Percentiles rank a stretch among this genome's conserved stretches.
These are phyloP conservation scores for Tigriopus japonicus DNA, from an alignment of 1,140 invertebrate genomes.

Conservation along the genomic window DNA sequence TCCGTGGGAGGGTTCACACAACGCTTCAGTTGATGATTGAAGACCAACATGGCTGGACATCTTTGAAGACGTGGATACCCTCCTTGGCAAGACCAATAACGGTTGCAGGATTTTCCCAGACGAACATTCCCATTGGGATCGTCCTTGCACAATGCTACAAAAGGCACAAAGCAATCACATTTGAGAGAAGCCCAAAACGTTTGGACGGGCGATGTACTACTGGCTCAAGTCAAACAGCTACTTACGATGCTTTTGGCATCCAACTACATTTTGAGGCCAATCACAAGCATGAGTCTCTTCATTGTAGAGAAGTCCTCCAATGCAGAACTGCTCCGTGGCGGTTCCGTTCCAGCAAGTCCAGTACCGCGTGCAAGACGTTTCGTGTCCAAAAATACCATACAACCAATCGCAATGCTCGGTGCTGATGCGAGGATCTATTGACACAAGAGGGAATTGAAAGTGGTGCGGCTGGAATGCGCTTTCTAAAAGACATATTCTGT, in stretches of 20 bases:
- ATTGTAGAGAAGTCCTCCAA: slow-evolving; percentile 73
- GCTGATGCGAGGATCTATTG: slow-evolving; percentile 51
- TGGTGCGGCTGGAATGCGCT: background rate
- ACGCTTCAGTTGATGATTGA: slow-evolving; percentile 56
- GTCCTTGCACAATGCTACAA: slow-evolving; percentile 66
- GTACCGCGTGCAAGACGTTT: slow-evolving; percentile 74
- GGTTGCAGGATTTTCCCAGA: slow-evolving; percentile 70
- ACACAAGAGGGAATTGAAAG: background rate
- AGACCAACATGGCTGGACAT: slow-evolving; percentile 73
- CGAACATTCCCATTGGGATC: slow-evolving; percentile 55
- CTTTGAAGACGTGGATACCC: slow-evolving; percentile 72
- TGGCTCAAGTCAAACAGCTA: slow-evolving; percentile 18
- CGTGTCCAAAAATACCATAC: slow-evolving; percentile 79
- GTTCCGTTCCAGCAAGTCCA: slow-evolving; percentile 91
- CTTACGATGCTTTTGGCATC: slow-evolving; percentile 84
- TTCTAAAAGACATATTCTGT: no score
- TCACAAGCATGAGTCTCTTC: slow-evolving; percentile 73
- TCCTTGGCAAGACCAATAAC: slow-evolving; percentile 82
- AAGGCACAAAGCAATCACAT: background rate
- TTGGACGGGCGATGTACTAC: background rate
- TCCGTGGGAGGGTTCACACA: slow-evolving; percentile 73
- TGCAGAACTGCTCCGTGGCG: slow-evolving; percentile 75
- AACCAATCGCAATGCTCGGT: slow-evolving; percentile 78
- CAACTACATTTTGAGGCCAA: slow-evolving; percentile 78
- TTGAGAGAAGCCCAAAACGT: background rate